A percentile compares a stretch with the other conserved stretches of the same genome.
Evolutionary conservation across 1,140 invertebrate genomes (phyloP).

Genomic region (Monochamus saltuarius): DNA sequence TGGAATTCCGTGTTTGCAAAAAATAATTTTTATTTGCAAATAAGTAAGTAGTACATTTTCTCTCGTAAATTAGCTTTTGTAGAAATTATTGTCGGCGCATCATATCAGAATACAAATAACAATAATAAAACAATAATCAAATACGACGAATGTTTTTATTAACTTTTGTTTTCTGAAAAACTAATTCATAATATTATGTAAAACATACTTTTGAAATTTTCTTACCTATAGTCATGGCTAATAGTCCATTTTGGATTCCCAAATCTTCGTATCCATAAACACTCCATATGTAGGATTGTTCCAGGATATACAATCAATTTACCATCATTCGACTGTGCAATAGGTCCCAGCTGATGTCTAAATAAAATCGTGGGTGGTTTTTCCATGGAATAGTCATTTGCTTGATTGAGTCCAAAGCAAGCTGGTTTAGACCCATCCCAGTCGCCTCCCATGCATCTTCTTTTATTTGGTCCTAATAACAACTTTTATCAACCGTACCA

Average conservation of each 20-base stretch:
- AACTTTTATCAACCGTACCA: background rate
- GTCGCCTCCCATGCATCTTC: slow-evolving; percentile 71
- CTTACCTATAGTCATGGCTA: slow-evolving; percentile 65
- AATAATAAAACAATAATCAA: too few species aligned
- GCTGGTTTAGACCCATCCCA: slow-evolving; percentile 77
- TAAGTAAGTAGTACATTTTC: too few species aligned
- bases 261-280: slow-evolving; percentile 79
- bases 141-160: too few species aligned
- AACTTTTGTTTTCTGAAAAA: too few species aligned
- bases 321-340: slow-evolving; percentile 83
- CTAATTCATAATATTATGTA: background rate
- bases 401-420: slow-evolving; percentile 80
- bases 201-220: background rate
- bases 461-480: slow-evolving; percentile 53
- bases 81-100: too few species aligned
- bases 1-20: too few species aligned
- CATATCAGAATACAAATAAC: too few species aligned
- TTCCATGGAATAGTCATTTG: slow-evolving; percentile 83
- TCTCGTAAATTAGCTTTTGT: too few species aligned
- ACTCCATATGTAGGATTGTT: slow-evolving; percentile 82
- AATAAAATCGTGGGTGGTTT: slow-evolving; percentile 84
- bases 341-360: slow-evolving; percentile 75
- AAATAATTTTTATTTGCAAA: too few species aligned
- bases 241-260: slow-evolving; percentile 83
- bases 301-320: slow-evolving; percentile 82